phyloP scores from a whole-genome alignment of 2,797 vertebrate genomes.

The Enteromius fasciolatus region DNA sequence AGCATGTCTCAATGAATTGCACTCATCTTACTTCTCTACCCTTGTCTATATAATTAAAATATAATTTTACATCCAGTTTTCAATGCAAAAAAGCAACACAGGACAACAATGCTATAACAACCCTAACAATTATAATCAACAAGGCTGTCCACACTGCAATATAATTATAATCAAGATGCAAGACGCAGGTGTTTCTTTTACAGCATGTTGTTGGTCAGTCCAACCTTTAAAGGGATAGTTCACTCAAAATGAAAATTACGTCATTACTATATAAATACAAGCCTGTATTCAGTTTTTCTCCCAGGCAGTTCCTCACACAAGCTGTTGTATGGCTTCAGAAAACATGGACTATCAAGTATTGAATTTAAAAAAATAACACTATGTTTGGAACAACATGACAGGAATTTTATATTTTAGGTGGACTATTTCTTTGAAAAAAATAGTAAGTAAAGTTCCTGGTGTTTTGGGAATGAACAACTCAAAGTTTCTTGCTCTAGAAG shows the following conservation, averaged over 20 bases:
- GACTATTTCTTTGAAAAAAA: not conserved
- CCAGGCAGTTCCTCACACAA: not conserved
- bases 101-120: not conserved
- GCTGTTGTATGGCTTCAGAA: not conserved
- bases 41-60: not conserved
- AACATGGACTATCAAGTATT: not conserved
- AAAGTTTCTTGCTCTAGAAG: not conserved
- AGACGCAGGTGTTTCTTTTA: not conserved
- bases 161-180: not conserved
- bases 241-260: not conserved
- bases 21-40: not conserved
- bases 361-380: not conserved
- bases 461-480: not conserved
- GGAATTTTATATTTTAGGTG: not conserved
- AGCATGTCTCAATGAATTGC: not conserved
- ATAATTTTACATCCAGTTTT: not conserved
- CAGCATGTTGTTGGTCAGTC: not conserved
- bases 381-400: not conserved
- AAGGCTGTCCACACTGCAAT: not conserved
- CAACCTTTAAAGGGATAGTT: not conserved
- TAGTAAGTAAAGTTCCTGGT: not conserved
- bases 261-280: not conserved
- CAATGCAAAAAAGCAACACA: not conserved
- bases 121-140: constrained; percentile 17
- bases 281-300: not conserved